Evolutionary conservation across 2,888 invertebrate genomes (phyloP), one percentile per base, ranked within the genome.

Genomic region (Pardosa pseudoannulata): DNA sequence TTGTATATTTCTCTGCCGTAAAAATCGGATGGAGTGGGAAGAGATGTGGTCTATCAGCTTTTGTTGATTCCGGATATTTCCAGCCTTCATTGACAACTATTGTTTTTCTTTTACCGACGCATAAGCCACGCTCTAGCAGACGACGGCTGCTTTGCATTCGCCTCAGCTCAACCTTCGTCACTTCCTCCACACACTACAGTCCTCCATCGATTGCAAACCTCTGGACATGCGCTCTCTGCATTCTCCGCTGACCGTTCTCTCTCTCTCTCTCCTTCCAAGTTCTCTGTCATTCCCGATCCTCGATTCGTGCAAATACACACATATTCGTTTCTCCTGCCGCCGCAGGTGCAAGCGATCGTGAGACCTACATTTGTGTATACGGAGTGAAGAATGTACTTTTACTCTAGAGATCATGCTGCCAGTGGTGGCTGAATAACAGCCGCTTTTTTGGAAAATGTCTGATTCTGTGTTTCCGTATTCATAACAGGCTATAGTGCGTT

Each of bases 281-380:
- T 56, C 11, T 11, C 3, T 2, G 23, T 56, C 56, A 56, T 23
- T 56, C 16, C 5, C 19, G 2, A 56, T 56, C 19, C 23, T 56
- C 56, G 19, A 23, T 56, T 56, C 56, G 56, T 56, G 56, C 19
- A 56, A 56, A 23, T 6, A 56, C 23, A 23, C 56, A 16, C 23
- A 23, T 5, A 9, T 23, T 23, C 16, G 23, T 56, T 56, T 56
- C 56, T 23, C 41, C 56, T 56, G 56, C 56, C 56, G 56, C 56
- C 56, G 56, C 56, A 56, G 56, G 56, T 56, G 56, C 56, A 56
- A 23, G 46, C 7, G 50, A 71, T 41, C 41, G 71, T 65, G 71
- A 46, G 46, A 27, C 13, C 71, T 68, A 32, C 23, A 39, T 68
- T 27, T 68, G 23, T 39, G 36, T 68, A 13, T 23, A 39, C 28